These are phyloP conservation scores for Caenorhabditis inopinata DNA, from an alignment of 1,140 invertebrate species.

Conservation along the genomic window DNA sequence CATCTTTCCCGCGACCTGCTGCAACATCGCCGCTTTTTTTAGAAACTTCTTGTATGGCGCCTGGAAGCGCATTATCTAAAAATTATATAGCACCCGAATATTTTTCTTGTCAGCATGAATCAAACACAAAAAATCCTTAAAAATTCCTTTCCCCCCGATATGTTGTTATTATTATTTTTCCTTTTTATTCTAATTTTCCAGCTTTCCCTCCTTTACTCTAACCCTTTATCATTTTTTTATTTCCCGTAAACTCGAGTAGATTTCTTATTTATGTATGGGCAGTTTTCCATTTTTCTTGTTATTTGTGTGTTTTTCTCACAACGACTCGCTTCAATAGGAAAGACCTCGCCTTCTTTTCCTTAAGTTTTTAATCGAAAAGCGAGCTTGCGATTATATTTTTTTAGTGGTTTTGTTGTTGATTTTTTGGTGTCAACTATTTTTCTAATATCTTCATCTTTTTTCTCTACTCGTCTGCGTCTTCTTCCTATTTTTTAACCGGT, in stretches of 20 bases:
- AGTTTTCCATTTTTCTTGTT: neutral
- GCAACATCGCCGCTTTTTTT: neutral
- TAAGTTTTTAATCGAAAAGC: too few species aligned
- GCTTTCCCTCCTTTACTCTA: too few species aligned
- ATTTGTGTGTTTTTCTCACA: neutral
- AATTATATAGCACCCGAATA: constrained; percentile 7
- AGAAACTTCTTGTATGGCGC: neutral
- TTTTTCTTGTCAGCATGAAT: neutral
- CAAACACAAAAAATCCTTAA: too few species aligned
- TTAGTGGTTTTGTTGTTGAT: neutral
- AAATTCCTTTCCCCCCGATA: neutral
- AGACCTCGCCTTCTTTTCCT: too few species aligned
- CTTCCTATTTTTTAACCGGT: neutral
- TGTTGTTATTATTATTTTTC: neutral
- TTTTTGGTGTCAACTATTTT: constrained; percentile 8
- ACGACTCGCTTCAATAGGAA: too few species aligned
- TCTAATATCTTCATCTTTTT: neutral
- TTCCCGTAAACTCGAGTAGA: neutral
- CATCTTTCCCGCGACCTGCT: neutral
- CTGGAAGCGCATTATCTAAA: constrained; percentile 20
- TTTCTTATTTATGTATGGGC: constrained; percentile 8
- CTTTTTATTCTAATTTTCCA: neutral
- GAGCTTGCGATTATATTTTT: neutral
- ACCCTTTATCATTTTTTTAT: too few species aligned
- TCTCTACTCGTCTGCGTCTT: neutral